Conservation (phyloP, 2,797 vertebrate genomes). For the Anguilla anguilla region DNA sequence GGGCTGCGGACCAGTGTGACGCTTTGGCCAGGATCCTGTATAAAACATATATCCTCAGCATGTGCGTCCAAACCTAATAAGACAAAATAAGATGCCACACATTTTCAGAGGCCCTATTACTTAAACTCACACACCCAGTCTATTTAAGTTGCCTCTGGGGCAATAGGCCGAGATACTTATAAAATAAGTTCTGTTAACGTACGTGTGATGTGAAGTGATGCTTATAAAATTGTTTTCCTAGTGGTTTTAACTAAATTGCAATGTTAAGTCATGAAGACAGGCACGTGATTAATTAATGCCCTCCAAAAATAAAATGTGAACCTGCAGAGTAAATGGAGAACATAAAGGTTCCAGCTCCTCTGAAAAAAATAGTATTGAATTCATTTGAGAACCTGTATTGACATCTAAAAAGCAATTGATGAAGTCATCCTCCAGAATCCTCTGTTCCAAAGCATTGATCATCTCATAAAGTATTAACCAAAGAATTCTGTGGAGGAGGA, state of each 20-base stretch:
- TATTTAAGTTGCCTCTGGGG: constrained; percentile 15
- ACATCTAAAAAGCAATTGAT: constrained; percentile 10
- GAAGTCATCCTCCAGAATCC: constrained; percentile 15
- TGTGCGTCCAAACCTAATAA: constrained; percentile 60
- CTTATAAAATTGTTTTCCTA: background rate
- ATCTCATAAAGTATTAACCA: constrained; percentile 28
- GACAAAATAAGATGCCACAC: constrained; percentile 19
- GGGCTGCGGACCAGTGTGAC: constrained; percentile 37
- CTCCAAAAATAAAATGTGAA: background rate
- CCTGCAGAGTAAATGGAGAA: background rate
- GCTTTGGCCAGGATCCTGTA: constrained; percentile 42
- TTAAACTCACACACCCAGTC: background rate
- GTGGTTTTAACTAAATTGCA: background rate
- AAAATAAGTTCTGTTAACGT: background rate
- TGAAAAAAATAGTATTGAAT: constrained; percentile 16
- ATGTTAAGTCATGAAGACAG: background rate
- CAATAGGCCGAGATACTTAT: background rate
- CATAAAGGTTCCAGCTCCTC: background rate
- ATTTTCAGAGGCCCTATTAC: background rate
- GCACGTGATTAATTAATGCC: background rate
- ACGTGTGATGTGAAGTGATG: background rate
- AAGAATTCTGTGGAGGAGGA: constrained; percentile 5
- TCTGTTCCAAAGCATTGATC: constrained; percentile 29
- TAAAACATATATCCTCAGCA: constrained; percentile 49
- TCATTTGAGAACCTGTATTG: background rate